These are phyloP conservation scores for Mimas tiliae DNA, from an alignment of 2,888 invertebrate genomes.

Conservation along the genomic window DNA sequence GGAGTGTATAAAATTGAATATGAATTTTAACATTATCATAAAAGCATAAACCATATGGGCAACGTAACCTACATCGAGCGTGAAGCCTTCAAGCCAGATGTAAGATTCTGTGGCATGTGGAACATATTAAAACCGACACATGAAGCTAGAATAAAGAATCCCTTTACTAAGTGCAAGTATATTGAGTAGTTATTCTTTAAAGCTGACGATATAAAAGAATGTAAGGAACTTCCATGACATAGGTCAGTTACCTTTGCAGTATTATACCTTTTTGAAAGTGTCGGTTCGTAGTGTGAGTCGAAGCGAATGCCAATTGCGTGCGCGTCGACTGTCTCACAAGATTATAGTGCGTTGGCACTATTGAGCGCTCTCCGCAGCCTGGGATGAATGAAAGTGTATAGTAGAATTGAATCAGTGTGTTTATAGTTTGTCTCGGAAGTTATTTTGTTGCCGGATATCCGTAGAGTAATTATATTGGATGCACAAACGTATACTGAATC, in stretches of 20 bases:
- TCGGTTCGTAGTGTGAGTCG: constrained; percentile 12
- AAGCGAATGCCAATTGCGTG: constrained; percentile 53
- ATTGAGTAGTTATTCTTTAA: constrained; percentile 1
- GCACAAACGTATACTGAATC: constrained; percentile 1
- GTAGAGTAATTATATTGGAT: constrained; percentile 9
- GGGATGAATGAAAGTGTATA: constrained; percentile 70
- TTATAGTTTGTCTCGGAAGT: constrained; percentile 24
- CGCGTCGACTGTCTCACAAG: constrained; percentile 59
- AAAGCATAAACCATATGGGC: background rate
- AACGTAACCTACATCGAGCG: background rate
- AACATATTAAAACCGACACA: background rate
- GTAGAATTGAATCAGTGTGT: constrained; percentile 40
- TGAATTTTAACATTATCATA: background rate
- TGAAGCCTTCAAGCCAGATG: background rate
- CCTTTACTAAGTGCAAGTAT: background rate
- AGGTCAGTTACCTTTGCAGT: constrained; percentile 25
- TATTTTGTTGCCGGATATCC: constrained; percentile 19
- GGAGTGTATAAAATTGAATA: too few relatives aligned
- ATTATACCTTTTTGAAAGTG: constrained; percentile 26
- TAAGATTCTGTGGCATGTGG: background rate
- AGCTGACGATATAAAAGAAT: constrained; percentile 14
- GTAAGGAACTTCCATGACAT: constrained; percentile 12
- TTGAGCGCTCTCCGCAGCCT: constrained; percentile 42
- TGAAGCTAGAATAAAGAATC: background rate
- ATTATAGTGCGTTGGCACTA: constrained; percentile 77